Evolutionary conservation across 2,888 invertebrate genomes (phyloP).

Genomic region (Hirtodrosophila cameraria): DNA sequence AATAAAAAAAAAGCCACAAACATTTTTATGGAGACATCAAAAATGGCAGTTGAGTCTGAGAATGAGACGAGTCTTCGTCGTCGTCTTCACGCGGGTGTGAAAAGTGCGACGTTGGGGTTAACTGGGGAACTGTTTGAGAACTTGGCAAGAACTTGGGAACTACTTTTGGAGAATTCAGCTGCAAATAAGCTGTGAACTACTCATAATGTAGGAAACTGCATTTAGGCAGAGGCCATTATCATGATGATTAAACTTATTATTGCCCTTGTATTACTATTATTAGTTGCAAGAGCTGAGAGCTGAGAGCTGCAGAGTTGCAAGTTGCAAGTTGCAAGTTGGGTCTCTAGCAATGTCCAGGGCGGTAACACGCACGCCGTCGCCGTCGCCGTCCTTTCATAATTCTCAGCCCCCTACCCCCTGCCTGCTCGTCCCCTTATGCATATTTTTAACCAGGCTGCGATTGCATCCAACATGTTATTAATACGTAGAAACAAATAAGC

Average conservation of each 20-base stretch:
- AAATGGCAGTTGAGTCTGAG: conserved; percentile 31
- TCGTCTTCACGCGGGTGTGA: conserved; percentile 32
- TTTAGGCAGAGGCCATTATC: conserved; percentile 71
- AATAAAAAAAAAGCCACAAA: conserved; percentile 13
- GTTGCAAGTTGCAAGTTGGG: not conserved
- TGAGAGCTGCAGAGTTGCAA: conserved; percentile 1
- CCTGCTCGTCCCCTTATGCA: conserved; percentile 57
- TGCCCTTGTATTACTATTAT: conserved; percentile 77
- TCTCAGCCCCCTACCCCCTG: conserved; percentile 25
- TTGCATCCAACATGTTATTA: conserved; percentile 78
- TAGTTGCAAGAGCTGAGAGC: conserved; percentile 42
- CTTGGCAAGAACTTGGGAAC: not conserved
- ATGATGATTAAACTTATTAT: conserved; percentile 80
- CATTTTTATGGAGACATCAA: conserved; percentile 74
- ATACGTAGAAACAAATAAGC: conserved; percentile 81
- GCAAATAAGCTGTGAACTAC: conserved; percentile 41
- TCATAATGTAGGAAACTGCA: conserved; percentile 32
- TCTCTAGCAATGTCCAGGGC: conserved; percentile 49
- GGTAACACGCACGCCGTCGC: conserved; percentile 66
- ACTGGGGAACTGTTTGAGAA: not conserved
- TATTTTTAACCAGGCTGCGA: conserved; percentile 75
- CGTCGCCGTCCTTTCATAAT: conserved; percentile 70
- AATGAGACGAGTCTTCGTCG: too few relatives aligned
- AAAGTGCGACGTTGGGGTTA: conserved; percentile 7
- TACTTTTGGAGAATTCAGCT: conserved; percentile 27